phyloP scores from a whole-genome alignment of 2,113 vertebrate species.

The Amphiprion ocellaris region DNA sequence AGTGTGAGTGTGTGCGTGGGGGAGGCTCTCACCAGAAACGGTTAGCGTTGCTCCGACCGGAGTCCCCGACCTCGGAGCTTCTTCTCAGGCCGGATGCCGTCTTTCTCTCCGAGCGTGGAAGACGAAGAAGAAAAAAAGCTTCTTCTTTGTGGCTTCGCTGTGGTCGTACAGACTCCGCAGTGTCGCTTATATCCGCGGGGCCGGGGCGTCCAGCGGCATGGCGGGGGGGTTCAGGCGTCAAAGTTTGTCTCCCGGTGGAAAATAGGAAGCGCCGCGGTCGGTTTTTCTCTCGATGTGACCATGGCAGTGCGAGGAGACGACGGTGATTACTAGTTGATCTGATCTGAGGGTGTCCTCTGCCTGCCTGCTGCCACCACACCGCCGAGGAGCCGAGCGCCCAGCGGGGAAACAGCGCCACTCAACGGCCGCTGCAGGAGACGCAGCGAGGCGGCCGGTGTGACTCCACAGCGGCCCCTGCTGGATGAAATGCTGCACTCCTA shows the following conservation, averaged over 20 bases:
- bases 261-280: constrained; percentile 24
- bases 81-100: constrained; percentile 83
- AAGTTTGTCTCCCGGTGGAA: constrained; percentile 51
- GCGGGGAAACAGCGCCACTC: constrained; percentile 61
- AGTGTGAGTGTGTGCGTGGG: background rate
- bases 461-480: constrained; percentile 51
- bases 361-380: constrained; percentile 52
- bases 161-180: constrained; percentile 44
- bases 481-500: constrained; percentile 1
- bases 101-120: constrained; percentile 68
- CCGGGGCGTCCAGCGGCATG: constrained; percentile 46
- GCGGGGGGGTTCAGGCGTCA: background rate
- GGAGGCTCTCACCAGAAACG: constrained; percentile 79
- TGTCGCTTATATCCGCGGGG: constrained; percentile 61
- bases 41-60: constrained; percentile 72
- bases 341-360: constrained; percentile 53
- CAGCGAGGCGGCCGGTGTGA: background rate
- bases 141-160: constrained; percentile 61
- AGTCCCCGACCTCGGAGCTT: constrained; percentile 83
- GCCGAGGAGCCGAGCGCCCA: constrained; percentile 20
- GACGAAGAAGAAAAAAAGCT: background rate
- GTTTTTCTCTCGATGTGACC: constrained; percentile 37
- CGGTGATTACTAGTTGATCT: constrained; percentile 59
- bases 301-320: constrained; percentile 51
- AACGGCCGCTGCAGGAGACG: accelerated